Evolutionary conservation across 2,888 invertebrate genomes (phyloP).

Genomic region (Agonopterix subpropinquella): DNA sequence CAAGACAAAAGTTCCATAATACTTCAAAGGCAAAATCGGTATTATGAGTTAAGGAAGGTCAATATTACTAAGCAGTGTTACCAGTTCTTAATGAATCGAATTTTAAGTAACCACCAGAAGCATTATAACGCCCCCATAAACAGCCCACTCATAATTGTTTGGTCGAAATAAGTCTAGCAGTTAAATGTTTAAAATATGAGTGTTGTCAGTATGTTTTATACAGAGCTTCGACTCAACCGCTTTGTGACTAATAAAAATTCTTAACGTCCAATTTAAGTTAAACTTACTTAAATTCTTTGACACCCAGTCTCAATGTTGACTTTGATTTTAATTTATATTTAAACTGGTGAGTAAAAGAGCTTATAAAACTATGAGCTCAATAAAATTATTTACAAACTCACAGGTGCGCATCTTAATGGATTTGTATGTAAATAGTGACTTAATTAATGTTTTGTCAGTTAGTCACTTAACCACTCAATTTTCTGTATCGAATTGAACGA

Average conservation of each 20-base stretch:
- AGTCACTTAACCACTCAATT: not conserved
- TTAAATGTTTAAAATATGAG: constrained; percentile 52
- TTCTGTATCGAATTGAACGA: not conserved
- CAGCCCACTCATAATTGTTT: constrained; percentile 38
- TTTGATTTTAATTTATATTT: not conserved
- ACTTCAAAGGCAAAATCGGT: not conserved
- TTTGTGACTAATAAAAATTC: constrained; percentile 38
- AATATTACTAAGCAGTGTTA: constrained; percentile 11
- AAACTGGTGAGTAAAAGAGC: not conserved
- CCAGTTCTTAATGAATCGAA: constrained; percentile 26
- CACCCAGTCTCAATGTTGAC: constrained; percentile 6
- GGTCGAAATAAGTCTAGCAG: constrained; percentile 30
- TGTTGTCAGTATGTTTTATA: constrained; percentile 36
- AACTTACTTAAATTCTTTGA: constrained; percentile 21
- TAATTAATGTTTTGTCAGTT: not conserved
- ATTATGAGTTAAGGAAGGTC: constrained; percentile 7
- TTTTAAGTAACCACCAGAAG: constrained; percentile 31
- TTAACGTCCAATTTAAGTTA: constrained; percentile 29
- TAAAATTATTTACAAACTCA: not conserved
- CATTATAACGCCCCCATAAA: constrained; percentile 43
- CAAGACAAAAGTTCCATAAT: not conserved
- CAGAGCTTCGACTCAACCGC: constrained; percentile 20
- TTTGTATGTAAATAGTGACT: not conserved
- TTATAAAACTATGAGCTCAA: too few species aligned
- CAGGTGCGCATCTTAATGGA: not conserved